Evolutionary conservation across 2,113 vertebrate genomes (phyloP).

Genomic region (Tachysurus vachellii): DNA sequence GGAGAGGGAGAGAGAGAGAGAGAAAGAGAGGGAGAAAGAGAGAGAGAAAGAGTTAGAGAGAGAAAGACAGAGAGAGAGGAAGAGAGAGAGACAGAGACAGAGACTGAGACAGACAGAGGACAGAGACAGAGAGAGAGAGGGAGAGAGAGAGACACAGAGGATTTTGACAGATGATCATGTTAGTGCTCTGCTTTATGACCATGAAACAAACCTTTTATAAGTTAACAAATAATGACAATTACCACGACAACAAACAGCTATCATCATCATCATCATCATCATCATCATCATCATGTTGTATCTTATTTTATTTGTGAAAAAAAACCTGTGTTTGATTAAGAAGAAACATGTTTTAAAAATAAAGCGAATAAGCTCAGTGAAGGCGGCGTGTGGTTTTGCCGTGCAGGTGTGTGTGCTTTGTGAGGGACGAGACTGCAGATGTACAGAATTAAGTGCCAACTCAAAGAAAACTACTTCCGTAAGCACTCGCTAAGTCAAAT

Average conservation of each 20-base stretch:
- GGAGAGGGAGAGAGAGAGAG: too few species aligned
- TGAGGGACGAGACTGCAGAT: conserved; percentile 45
- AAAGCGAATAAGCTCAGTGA: conserved; percentile 2
- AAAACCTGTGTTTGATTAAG: conserved; percentile 13
- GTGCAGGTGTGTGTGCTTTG: conserved; percentile 40
- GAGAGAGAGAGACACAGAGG: not conserved
- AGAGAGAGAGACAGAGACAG: too few species aligned
- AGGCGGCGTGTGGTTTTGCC: conserved; percentile 40
- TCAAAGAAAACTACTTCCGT: conserved; percentile 58
- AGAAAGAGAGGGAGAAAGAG: too few species aligned
- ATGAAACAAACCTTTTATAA: not conserved
- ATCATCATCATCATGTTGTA: not conserved
- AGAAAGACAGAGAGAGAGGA: too few species aligned
- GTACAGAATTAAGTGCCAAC: conserved; percentile 53
- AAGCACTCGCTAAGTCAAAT: conserved; percentile 57
- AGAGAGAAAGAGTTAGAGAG: too few species aligned
- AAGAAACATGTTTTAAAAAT: not conserved
- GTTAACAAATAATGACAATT: not conserved
- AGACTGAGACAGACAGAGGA: too few species aligned
- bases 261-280: too few species aligned
- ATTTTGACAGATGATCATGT: conserved; percentile 18
- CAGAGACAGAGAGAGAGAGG: too few species aligned
- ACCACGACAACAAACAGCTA: not conserved
- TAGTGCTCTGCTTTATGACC: not conserved
- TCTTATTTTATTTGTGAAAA: not conserved